Base-by-base conservation (phyloP, 1,140 invertebrate species). In the Cardiocondyla obscurior region DNA sequence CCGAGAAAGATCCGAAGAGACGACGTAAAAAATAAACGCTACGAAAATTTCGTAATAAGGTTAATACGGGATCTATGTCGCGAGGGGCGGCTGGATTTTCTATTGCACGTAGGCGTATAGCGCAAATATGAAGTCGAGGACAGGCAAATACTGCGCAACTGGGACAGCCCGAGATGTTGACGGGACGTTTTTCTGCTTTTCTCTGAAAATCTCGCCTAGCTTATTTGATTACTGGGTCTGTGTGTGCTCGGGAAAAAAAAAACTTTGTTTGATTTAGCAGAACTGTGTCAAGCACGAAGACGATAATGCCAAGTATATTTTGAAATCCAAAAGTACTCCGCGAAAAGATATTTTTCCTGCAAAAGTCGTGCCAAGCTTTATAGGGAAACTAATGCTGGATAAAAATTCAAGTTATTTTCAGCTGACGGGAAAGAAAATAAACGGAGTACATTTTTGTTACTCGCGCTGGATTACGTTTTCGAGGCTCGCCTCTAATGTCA, bases 161-260 rank as follows among this genome's bases (percentile, higher is more conserved):
- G 33, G 46, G 22, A 79, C 62, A 55, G 74, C 53, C 36, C 33
- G 74, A 30, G 62, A 79, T 79, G 74, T 77, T 77, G 74, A 77
- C 74, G 44, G 33, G 60, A 67, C 62, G 74, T 69, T 67, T 67
- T 65, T 77, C 44, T 28, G 30, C 57, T 49, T 36, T 39, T 10
- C 16, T 12, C 44, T 6, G 62, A 53, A 79, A 79, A 79, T 69
- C 44, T 79, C 74, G 74, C 55, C 74, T 46, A 25, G 46, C 46
- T 79, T 79, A 79, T 79, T 79, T 69, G 74, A 79, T 79, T 69
- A 79, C 74, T 28, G 22, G 5, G 72, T 74, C 55, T 62, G 72
- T 62, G 28, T 60, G 44, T 36, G 6, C 16, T n/a, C n/a, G n/a
- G n/a, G n/a, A n/a, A n/a, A n/a, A 42, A 46, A 79, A 44, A 69